Evolutionary conservation across 2,888 invertebrate species (phyloP), one percentile per base, ranked within the genome.

Genomic region (Mythimna vitellina): DNA sequence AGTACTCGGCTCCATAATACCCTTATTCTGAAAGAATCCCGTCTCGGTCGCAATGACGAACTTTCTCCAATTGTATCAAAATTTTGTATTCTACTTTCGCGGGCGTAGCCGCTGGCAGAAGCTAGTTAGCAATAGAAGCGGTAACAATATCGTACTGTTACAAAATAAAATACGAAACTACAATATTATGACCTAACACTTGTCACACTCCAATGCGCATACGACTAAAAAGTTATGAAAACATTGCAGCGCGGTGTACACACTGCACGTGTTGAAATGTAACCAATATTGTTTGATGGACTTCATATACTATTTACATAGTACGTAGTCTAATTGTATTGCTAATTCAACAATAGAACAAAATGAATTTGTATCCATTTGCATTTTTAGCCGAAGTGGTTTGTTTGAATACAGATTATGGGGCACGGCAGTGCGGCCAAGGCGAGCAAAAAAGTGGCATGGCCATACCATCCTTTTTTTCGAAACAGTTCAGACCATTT

Each of bases 151-250:
- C 17, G 35, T 22, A n/a, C 35, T 38, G 25, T 58, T 51, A 51
- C 49, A 42, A 51, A 67, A 58, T 6, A 65, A n/a, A 14, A 29
- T 5, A 51, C 49, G 60, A 29, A 56, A n/a, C 35, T 51, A 10
- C 1, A 9, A 35, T 32, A 17, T 22, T 29, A 38, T 51, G 9
- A 58, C 42, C 12, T 32, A 22, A 20, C 53, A 61, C 14, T 32
- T 53, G 32, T 14, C 53, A 53, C 14, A 22, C 42, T 1, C 22
- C 22, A 25, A 60, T 61, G 42, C n/a, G 42, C 6, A 17, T 53
- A n/a, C 42, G 20, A 54, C 14, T 12, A 25, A 35, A 70, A 71
- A 69, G 71, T 71, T 71, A 35, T 71, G 71, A 71, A 60, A 71
- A 71, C 70, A 71, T 54, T n/a, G 14, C 7, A 29, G 2, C 53